Evolutionary conservation across 2,797 vertebrate genomes (phyloP).

Genomic region (Glossophaga mutica): DNA sequence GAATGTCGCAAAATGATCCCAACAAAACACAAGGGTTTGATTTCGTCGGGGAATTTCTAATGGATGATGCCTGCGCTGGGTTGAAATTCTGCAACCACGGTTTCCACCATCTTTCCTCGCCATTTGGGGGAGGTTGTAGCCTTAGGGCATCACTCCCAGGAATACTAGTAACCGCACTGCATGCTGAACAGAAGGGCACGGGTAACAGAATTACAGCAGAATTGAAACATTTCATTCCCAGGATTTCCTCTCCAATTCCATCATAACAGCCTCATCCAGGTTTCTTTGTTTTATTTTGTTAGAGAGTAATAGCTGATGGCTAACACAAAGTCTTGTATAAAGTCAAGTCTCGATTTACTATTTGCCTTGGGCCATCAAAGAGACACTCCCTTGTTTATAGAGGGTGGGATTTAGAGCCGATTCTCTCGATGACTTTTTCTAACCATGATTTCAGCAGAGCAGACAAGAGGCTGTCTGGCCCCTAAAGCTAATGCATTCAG

Average conservation of each 20-base stretch:
- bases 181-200: conserved; percentile 56
- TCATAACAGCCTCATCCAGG: not conserved
- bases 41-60: conserved; percentile 66
- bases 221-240: conserved; percentile 47
- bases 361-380: not conserved
- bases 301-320: not conserved
- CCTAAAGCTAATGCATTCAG: not conserved
- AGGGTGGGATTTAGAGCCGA: not conserved
- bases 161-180: conserved; percentile 49
- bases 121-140: conserved; percentile 61
- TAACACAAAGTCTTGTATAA: not conserved
- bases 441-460: not conserved
- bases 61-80: conserved; percentile 56
- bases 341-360: not conserved
- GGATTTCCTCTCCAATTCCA: not conserved
- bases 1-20: conserved; percentile 27
- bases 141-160: conserved; percentile 55
- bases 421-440: not conserved
- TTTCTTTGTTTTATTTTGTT: conserved; percentile 52
- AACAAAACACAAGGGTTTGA: conserved; percentile 61
- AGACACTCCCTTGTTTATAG: not conserved
- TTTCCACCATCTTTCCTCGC: conserved; percentile 53
- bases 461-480: not conserved
- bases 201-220: conserved; percentile 54
- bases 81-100: conserved; percentile 59